Evolutionary conservation across 2,888 invertebrate genomes (phyloP).

Genomic region (Chymomyza amoena): DNA sequence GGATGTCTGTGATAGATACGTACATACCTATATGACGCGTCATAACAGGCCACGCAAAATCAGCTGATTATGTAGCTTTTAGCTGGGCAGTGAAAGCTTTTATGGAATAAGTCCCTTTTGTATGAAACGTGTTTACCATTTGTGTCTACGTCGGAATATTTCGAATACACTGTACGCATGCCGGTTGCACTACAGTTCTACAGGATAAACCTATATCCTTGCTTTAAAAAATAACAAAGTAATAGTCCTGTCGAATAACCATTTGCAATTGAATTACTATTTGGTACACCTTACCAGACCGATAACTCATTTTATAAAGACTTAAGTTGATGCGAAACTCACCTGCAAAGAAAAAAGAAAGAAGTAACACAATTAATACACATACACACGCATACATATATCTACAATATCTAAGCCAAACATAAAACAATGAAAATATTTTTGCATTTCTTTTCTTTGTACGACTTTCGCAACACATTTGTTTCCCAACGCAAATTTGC

Average conservation of each 20-base stretch:
- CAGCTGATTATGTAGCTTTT: background rate
- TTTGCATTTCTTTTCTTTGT: conserved; percentile 29
- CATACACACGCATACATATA: conserved; percentile 6
- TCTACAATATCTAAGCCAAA: conserved; percentile 30
- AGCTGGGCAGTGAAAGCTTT: too few relatives aligned
- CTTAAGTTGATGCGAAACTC: conserved; percentile 31
- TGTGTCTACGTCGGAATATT: too few relatives aligned
- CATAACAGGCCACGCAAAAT: background rate
- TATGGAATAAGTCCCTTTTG: too few relatives aligned
- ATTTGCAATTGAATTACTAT: conserved; percentile 18
- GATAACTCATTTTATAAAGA: conserved; percentile 6
- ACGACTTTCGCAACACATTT: conserved; percentile 55
- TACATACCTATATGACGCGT: background rate
- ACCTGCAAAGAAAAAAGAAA: conserved; percentile 47
- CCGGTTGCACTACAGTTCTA: too few relatives aligned
- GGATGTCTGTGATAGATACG: background rate
- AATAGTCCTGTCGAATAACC: background rate
- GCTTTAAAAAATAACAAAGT: too few relatives aligned
- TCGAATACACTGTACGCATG: too few relatives aligned
- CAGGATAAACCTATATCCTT: too few relatives aligned
- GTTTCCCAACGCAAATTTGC: conserved; percentile 58
- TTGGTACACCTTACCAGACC: conserved; percentile 28
- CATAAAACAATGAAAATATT: background rate
- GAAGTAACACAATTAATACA: conserved; percentile 20
- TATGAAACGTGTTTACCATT: too few relatives aligned